Evolutionary conservation across 1,140 invertebrate genomes (phyloP).

Genomic region (Coenobita brevimanus): DNA sequence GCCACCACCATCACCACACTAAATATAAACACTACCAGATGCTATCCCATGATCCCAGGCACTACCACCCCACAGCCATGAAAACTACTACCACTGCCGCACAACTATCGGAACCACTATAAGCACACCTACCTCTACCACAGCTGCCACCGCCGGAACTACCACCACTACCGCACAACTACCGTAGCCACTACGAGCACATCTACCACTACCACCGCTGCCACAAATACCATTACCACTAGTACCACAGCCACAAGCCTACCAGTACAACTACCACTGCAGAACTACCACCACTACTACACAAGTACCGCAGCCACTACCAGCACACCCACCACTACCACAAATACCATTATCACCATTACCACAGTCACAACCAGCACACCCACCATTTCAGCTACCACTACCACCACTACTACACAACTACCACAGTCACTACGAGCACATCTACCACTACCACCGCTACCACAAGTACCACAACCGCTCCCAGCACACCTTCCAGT

Average conservation of each 20-base stretch:
- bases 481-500: no score
- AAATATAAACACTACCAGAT: no score
- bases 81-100: no score
- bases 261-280: neutral
- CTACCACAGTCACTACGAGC: neutral
- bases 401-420: neutral
- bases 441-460: neutral
- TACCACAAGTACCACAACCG: neutral
- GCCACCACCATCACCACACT: constrained; percentile 8
- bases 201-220: constrained; percentile 1
- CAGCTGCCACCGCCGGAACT: neutral
- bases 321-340: neutral
- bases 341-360: neutral
- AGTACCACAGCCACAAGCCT: neutral
- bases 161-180: constrained; percentile 8
- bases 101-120: constrained; percentile 5
- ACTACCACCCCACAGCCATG: no score
- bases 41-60: no score
- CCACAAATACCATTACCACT: neutral
- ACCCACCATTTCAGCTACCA: neutral
- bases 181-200: neutral
- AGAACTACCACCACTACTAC: neutral
- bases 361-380: neutral
- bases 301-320: neutral
- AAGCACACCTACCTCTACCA: neutral